These are phyloP conservation scores for Maniola jurtina DNA, from an alignment of 1,140 invertebrate species.

Conservation along the genomic window DNA sequence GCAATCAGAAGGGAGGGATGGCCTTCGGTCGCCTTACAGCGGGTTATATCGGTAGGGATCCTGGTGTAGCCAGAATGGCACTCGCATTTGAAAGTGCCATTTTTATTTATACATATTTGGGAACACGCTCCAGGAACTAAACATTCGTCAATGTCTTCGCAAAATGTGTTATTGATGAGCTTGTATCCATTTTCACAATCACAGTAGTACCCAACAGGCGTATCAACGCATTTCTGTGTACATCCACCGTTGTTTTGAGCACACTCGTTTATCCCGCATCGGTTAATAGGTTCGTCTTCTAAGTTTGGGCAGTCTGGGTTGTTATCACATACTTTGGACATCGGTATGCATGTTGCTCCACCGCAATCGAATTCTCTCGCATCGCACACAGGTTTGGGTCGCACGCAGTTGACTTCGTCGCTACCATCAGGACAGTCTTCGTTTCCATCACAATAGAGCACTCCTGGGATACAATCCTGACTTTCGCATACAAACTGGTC, in stretches of 20 bases:
- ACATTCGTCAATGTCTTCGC: constrained; percentile 96
- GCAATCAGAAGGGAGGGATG: constrained; percentile 92
- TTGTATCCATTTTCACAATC: constrained; percentile 88
- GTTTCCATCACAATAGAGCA: constrained; percentile 90
- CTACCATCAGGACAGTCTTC: constrained; percentile 90
- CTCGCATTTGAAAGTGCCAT: constrained; percentile 95
- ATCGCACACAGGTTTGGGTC: constrained; percentile 83
- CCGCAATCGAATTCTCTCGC: constrained; percentile 89
- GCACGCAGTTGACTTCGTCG: constrained; percentile 91
- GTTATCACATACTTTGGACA: constrained; percentile 88
- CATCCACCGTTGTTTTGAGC: constrained; percentile 91
- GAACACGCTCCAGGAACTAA: constrained; percentile 92
- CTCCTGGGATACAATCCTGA: constrained; percentile 89
- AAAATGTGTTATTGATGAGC: constrained; percentile 86
- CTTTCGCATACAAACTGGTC: constrained; percentile 92
- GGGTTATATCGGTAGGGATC: constrained; percentile 89
- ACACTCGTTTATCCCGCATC: constrained; percentile 90
- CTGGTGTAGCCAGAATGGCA: constrained; percentile 92
- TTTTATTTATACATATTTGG: constrained; percentile 94
- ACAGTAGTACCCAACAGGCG: constrained; percentile 87
- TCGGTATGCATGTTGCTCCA: constrained; percentile 87
- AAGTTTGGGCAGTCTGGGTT: constrained; percentile 90
- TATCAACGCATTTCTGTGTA: constrained; percentile 89
- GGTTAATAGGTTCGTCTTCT: constrained; percentile 87
- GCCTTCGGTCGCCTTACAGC: constrained; percentile 93